phyloP scores from a whole-genome alignment of 2,888 invertebrate genomes.

The Pilophorus perplexus region DNA sequence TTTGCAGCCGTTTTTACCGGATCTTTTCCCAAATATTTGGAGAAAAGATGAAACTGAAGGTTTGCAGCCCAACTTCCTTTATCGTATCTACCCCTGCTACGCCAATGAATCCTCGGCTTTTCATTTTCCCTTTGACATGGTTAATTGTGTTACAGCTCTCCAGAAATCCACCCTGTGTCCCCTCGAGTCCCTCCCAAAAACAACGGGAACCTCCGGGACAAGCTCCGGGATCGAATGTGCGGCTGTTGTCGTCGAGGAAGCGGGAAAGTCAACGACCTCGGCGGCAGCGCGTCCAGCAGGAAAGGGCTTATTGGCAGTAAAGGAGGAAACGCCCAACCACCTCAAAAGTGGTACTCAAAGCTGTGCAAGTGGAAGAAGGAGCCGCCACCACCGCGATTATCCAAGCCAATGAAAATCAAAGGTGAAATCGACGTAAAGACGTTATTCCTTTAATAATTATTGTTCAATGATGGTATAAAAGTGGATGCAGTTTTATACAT shows the following conservation, averaged over 20 bases:
- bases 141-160: constrained; percentile 38
- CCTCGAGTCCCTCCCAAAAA: constrained; percentile 17
- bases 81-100: too few relatives aligned
- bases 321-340: background rate
- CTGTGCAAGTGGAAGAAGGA: constrained; percentile 31
- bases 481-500: too few relatives aligned
- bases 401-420: constrained; percentile 23
- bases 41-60: too few relatives aligned
- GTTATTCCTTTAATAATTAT: background rate
- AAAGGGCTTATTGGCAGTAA: background rate
- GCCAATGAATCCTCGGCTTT: too few relatives aligned
- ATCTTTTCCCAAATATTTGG: too few relatives aligned
- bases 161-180: constrained; percentile 44
- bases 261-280: constrained; percentile 6
- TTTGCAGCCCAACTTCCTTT: too few relatives aligned
- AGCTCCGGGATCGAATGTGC: constrained; percentile 14
- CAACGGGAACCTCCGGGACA: background rate
- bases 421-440: constrained; percentile 12
- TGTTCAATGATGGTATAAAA: too few relatives aligned
- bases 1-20: too few relatives aligned
- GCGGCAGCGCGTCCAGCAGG: background rate
- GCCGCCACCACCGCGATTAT: constrained; percentile 30
- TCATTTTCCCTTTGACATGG: too few relatives aligned
- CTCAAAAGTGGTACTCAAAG: constrained; percentile 20
- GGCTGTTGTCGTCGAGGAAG: constrained; percentile 24